Conservation (phyloP, 2,113 vertebrate genomes). For the Malurus cyaneus region DNA sequence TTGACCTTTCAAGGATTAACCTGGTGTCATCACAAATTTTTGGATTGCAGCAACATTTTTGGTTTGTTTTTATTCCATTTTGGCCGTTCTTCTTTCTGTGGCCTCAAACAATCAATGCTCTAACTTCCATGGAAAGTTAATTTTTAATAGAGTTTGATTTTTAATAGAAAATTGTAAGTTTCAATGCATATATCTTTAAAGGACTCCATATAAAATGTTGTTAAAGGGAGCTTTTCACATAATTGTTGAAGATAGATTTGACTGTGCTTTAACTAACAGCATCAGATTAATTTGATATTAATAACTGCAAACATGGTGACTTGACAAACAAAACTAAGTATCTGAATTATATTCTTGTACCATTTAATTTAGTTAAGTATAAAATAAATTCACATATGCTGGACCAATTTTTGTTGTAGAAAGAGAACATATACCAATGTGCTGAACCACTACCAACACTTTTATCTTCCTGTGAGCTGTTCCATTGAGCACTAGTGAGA, state of each 20-base stretch:
- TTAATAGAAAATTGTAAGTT: not conserved
- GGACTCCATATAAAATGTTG: not conserved
- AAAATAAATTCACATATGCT: not conserved
- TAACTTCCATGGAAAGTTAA: not conserved
- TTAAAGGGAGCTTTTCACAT: not conserved
- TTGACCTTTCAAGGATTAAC: constrained; percentile 1
- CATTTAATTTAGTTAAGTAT: not conserved
- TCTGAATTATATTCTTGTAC: not conserved
- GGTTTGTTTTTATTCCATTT: not conserved
- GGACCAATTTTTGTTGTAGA: not conserved
- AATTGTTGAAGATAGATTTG: not conserved
- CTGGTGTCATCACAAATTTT: not conserved
- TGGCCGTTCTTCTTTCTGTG: not conserved
- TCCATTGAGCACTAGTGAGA: not conserved
- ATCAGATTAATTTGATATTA: not conserved
- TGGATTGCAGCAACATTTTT: not conserved
- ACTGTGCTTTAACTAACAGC: not conserved
- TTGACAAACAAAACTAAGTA: not conserved
- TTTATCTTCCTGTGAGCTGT: not conserved
- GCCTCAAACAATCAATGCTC: not conserved
- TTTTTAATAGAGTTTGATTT: not conserved
- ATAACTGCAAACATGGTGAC: not conserved
- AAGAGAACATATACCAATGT: not conserved
- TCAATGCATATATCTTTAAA: not conserved
- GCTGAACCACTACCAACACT: not conserved